Percentiles rank a stretch among this genome's conserved stretches.
Evolutionary conservation across 2,888 invertebrate species (phyloP).

Genomic region (Drosophila rubida): DNA sequence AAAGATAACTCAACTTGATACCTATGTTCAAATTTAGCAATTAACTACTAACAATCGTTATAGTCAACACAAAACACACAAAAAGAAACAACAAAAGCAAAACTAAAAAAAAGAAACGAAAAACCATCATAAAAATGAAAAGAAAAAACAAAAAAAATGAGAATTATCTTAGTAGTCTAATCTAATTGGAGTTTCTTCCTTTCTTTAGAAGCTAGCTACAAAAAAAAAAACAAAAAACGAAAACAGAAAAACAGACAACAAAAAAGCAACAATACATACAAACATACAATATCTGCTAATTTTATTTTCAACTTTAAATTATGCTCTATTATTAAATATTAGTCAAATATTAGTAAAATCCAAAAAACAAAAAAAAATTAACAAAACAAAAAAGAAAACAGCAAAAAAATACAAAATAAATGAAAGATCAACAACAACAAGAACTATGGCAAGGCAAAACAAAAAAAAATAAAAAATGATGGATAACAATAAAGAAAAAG

Average conservation of each 20-base stretch:
- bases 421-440: conserved; percentile 18
- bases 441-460: conserved; percentile 45
- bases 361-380: conserved; percentile 10
- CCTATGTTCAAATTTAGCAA: conserved; percentile 79
- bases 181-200: conserved; percentile 80
- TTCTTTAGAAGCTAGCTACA: conserved; percentile 76
- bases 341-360: conserved; percentile 70
- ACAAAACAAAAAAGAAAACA: conserved; percentile 6
- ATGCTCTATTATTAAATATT: conserved; percentile 75
- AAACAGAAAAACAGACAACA: conserved; percentile 47
- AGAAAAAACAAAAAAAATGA: conserved; percentile 43
- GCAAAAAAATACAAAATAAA: conserved; percentile 4
- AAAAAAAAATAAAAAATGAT: conserved; percentile 5
- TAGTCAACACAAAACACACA: conserved; percentile 49
- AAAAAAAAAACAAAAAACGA: conserved; percentile 41
- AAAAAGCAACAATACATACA: conserved; percentile 51
- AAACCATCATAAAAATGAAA: conserved; percentile 15
- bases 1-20: conserved; percentile 70
- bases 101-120: conserved; percentile 20
- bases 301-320: conserved; percentile 75
- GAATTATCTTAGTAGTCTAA: conserved; percentile 76
- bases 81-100: conserved; percentile 20
- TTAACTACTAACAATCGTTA: conserved; percentile 74
- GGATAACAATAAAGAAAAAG: conserved; percentile 2
- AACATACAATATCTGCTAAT: conserved; percentile 73